Conservation (phyloP, 2,888 invertebrate species). For the Tholera decimalis region DNA sequence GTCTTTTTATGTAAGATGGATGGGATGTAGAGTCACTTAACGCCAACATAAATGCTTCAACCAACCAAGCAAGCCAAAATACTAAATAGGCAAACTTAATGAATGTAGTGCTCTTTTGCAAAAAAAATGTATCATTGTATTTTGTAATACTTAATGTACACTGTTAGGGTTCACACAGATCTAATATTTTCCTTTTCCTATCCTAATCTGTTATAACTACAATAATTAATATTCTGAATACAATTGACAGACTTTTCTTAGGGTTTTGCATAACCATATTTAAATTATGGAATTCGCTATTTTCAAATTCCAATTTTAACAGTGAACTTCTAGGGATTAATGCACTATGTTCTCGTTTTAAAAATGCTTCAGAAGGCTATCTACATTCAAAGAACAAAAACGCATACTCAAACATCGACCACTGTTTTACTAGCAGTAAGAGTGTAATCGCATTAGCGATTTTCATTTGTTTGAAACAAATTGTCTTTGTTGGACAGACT, state of each 20-base stretch:
- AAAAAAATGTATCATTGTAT: too few species aligned
- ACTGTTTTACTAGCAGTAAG: background rate
- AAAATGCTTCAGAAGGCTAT: background rate
- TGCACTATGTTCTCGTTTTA: background rate
- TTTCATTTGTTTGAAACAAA: background rate
- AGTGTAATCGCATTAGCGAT: too few species aligned
- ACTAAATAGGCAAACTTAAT: too few species aligned
- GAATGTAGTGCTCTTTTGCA: too few species aligned
- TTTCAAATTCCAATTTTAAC: background rate
- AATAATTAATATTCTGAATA: too few species aligned
- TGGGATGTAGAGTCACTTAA: background rate
- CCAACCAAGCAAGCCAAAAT: too few species aligned
- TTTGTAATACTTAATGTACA: too few species aligned
- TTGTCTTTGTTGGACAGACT: too few species aligned
- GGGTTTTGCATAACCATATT: background rate
- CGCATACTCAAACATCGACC: background rate
- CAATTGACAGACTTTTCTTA: too few species aligned
- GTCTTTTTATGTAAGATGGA: background rate
- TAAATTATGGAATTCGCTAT: background rate
- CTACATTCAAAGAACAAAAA: background rate
- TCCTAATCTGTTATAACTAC: too few species aligned
- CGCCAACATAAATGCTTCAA: background rate
- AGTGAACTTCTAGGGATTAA: conserved; percentile 21
- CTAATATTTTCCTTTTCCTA: too few species aligned
- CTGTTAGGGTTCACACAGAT: too few species aligned